phyloP scores from a whole-genome alignment of 2,888 invertebrate genomes.

The Protonemura montana region DNA sequence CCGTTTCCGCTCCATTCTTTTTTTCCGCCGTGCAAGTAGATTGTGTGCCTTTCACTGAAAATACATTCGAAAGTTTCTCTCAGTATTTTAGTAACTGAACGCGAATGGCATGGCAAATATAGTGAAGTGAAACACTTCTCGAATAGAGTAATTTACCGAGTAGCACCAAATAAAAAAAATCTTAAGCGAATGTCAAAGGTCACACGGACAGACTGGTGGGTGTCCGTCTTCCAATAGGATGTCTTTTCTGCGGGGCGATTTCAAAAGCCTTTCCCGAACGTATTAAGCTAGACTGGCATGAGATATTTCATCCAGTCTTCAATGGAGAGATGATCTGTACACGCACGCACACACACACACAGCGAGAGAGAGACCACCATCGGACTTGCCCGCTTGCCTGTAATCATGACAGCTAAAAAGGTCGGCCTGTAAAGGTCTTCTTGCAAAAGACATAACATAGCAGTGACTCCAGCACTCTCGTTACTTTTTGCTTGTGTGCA shows the following conservation, averaged over 20 bases:
- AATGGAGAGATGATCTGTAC: background rate
- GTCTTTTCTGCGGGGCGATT: background rate
- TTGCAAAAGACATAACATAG: background rate
- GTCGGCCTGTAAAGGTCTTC: background rate
- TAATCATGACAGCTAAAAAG: background rate
- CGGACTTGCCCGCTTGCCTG: background rate
- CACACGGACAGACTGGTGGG: background rate
- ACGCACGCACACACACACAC: no score
- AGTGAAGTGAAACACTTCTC: background rate
- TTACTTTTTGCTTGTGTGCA: background rate
- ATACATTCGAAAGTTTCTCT: background rate
- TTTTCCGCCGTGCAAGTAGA: background rate
- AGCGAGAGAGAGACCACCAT: no score
- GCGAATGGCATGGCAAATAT: background rate
- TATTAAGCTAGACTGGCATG: background rate
- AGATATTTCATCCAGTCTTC: slow-evolving; percentile 4
- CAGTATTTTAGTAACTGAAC: background rate
- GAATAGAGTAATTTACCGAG: background rate
- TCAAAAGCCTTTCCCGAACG: background rate
- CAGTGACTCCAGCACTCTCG: background rate
- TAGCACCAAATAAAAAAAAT: background rate
- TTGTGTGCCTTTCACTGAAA: background rate
- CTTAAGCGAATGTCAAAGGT: background rate
- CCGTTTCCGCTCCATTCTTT: background rate
- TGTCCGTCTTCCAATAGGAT: background rate